Base-by-base conservation (phyloP, 1,140 invertebrate species). In the Archivesica marissinica region DNA sequence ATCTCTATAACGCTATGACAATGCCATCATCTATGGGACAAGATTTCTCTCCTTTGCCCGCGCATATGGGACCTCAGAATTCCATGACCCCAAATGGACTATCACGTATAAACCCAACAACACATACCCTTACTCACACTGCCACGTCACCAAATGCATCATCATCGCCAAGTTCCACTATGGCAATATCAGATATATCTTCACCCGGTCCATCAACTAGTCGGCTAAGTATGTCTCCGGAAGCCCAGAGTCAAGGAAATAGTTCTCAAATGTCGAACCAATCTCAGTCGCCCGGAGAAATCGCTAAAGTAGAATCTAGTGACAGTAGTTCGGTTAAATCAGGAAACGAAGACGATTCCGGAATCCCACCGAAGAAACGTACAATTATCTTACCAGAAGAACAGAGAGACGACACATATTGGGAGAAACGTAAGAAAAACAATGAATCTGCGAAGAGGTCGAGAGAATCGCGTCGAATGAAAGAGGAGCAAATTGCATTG, bases 401-500 rank as follows among this genome's bases (percentile, higher is more conserved):
- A 50, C 85, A 91, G 30, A 94, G 93, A 85, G 94, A 94, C 80
- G 88, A 88, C 20, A n/a, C 70, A 15, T 94, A 94, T 75, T 93
- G 92, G 93, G 93, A 94, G 70, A 92, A 93, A 64, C 85, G 94
- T n/a, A 90, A 91, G 79, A 93, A 94, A 76, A 94, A 94, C 85
- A 94, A 94, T 70, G 93, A 94, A 75, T 94, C 93, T 15, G 94
- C 94, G 17, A 94, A 94, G 85, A 86, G 93, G 54, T 94, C 94
- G 13, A 89, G 94, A 25, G 93, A 94, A 68, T 87, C 92, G 11
- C 80, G 94, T 25, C 87, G 93, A 59, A 88, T 91, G 81, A 94
- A 94, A 80, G 94, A 94, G 75, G 90, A 92, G 75, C 98, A 99
- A 95, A 99, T 99, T 92, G 98, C 97, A 61, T 85, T 92, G 11